These are phyloP conservation scores for Ispidina picta DNA, from an alignment of 2,797 vertebrate genomes.

Conservation along the genomic window DNA sequence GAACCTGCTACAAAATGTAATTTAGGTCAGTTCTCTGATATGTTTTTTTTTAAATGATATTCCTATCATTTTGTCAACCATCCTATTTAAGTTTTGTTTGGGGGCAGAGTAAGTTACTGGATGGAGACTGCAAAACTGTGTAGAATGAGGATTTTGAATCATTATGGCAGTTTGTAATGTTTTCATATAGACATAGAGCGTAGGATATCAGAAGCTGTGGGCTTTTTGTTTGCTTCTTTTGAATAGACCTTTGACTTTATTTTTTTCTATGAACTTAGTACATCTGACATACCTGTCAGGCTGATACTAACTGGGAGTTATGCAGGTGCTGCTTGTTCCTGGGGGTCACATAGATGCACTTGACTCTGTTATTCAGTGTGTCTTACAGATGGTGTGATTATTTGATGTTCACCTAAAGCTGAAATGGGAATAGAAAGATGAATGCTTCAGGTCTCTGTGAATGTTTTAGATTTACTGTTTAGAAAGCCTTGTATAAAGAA, in stretches of 20 bases:
- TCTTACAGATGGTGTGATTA: not conserved
- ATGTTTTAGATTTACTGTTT: not conserved
- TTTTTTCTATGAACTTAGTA: not conserved
- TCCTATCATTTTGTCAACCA: not conserved
- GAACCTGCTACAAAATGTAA: not conserved
- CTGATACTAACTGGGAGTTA: not conserved
- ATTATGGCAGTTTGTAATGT: not conserved
- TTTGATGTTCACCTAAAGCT: not conserved
- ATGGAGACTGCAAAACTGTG: not conserved
- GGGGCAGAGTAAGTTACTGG: not conserved
- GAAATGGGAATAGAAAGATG: not conserved
- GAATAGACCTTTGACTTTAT: not conserved
- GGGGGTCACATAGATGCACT: not conserved
- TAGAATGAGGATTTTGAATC: not conserved
- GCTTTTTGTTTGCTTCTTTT: not conserved
- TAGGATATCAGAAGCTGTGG: not conserved
- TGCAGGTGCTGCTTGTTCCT: not conserved
- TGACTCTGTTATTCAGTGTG: not conserved
- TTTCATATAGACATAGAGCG: not conserved
- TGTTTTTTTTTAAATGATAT: not conserved
- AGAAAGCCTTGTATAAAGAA: not conserved
- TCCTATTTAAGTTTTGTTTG: not conserved
- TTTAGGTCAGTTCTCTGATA: not conserved
- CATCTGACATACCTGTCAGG: not conserved
- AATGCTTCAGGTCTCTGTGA: not conserved